A percentile compares a stretch with the other conserved stretches of the same genome.
phyloP scores from a whole-genome alignment of 2,113 vertebrate genomes.

The Pandion haliaetus region DNA sequence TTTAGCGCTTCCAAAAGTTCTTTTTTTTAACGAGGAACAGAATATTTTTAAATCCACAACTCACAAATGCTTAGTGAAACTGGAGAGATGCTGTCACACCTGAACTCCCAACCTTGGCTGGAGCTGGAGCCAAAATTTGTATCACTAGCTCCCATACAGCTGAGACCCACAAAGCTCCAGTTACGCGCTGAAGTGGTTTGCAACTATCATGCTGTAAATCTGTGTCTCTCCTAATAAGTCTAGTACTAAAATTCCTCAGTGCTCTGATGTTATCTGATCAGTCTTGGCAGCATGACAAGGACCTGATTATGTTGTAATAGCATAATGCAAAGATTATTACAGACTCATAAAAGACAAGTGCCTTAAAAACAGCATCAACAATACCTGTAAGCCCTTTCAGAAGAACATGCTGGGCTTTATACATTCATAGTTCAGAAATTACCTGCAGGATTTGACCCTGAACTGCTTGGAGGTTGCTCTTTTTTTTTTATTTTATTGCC shows the following conservation, averaged over 20 bases:
- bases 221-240: neutral
- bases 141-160: neutral
- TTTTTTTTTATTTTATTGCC: neutral
- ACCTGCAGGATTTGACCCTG: neutral
- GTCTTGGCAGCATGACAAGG: constrained; percentile 23
- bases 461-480: neutral
- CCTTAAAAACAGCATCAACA: constrained; percentile 1
- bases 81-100: neutral
- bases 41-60: neutral
- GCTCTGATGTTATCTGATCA: neutral
- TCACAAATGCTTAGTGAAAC: neutral
- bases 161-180: neutral
- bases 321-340: constrained; percentile 40
- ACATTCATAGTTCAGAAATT: neutral
- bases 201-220: neutral
- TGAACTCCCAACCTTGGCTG: neutral
- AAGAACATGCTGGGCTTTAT: neutral
- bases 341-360: constrained; percentile 26
- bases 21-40: neutral
- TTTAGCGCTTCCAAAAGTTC: neutral
- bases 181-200: neutral
- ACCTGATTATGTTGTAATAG: constrained; percentile 32
- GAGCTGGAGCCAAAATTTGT: neutral
- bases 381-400: neutral
- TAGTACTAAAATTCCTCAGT: neutral